phyloP scores from a whole-genome alignment of 2,113 vertebrate genomes.

The Aepyceros melampus region DNA sequence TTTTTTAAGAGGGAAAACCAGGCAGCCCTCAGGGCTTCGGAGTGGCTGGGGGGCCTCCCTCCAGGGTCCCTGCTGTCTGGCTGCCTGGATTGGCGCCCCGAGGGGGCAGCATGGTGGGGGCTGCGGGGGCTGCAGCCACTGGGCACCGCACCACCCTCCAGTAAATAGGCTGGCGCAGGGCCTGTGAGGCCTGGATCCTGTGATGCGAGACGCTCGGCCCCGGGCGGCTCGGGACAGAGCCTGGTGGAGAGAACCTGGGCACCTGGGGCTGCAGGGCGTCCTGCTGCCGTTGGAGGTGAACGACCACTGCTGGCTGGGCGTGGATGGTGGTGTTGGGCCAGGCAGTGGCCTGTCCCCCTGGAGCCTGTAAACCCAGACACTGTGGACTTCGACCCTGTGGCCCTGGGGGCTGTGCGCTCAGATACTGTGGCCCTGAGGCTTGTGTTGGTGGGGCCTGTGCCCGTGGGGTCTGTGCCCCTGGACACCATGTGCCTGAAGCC shows the following conservation, averaged over 20 bases:
- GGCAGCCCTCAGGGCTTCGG: slow-evolving; percentile 67
- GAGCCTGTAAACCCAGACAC: not conserved
- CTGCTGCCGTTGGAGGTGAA: not conserved
- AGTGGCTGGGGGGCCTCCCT: slow-evolving; percentile 78
- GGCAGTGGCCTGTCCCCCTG: not conserved
- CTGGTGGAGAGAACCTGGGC: not conserved
- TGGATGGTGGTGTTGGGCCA: not conserved
- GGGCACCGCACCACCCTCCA: no score
- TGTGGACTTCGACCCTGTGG: not conserved
- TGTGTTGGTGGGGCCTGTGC: fast-evolving
- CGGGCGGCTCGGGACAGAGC: not conserved
- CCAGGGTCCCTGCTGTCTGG: slow-evolving; percentile 87
- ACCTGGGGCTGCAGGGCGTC: not conserved
- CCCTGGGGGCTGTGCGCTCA: not conserved
- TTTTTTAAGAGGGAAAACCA: not conserved
- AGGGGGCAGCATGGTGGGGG: slow-evolving; percentile 68
- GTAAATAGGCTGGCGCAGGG: not conserved
- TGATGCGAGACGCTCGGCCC: not conserved
- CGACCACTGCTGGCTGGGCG: not conserved
- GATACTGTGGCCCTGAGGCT: no score
- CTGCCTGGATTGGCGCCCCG: slow-evolving; percentile 81
- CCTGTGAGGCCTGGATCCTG: not conserved
- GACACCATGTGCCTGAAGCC: fast-evolving
- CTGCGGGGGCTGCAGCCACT: slow-evolving; percentile 80
- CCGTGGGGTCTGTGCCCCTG: no score